Evolutionary conservation across 2,113 vertebrate genomes (phyloP).

Genomic region (Indicator maculatus): DNA sequence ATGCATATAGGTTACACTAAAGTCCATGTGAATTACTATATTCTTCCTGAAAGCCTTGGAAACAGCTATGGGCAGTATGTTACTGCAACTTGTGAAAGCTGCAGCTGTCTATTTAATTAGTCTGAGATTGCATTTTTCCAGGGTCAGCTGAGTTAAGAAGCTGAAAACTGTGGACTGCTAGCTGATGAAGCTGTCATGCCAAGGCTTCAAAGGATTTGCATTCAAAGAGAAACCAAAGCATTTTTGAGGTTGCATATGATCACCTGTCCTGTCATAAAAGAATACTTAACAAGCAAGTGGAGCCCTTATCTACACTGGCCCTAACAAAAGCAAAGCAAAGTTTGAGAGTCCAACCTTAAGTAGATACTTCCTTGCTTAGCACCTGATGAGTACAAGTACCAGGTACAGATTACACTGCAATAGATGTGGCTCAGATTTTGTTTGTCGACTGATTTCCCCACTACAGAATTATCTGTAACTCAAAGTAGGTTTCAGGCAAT

Average conservation of each 20-base stretch:
- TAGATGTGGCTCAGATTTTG: not conserved
- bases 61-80: not conserved
- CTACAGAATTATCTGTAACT: not conserved
- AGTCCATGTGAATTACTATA: not conserved
- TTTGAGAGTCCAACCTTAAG: not conserved
- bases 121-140: not conserved
- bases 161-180: not conserved
- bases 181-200: not conserved
- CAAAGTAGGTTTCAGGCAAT: not conserved
- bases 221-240: not conserved
- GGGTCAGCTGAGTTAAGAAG: not conserved
- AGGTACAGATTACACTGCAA: not conserved
- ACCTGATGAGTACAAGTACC: not conserved
- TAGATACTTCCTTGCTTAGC: not conserved
- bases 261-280: not conserved
- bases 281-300: not conserved
- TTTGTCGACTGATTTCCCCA: not conserved
- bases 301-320: not conserved
- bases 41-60: not conserved
- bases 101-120: slow-evolving; percentile 13
- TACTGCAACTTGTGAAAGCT: not conserved
- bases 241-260: not conserved
- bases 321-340: not conserved
- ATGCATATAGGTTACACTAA: not conserved
- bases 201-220: not conserved